Percentiles rank a stretch among this genome's conserved stretches.
Evolutionary conservation across 2,797 vertebrate species (phyloP).

Genomic region (Schizopygopsis pylzovi): DNA sequence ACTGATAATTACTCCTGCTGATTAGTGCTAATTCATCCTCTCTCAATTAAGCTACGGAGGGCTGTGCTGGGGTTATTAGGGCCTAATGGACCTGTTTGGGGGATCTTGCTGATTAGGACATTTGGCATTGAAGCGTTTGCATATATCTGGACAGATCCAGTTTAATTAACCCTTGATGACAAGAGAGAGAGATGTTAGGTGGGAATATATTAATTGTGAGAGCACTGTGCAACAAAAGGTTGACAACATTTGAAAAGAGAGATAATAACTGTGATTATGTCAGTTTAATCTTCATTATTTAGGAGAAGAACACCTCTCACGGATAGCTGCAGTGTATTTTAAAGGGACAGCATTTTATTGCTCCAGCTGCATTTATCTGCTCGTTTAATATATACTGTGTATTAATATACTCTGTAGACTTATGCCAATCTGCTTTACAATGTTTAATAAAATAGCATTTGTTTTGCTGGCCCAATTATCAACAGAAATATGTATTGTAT

Average conservation of each 20-base stretch:
- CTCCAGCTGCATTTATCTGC: no score
- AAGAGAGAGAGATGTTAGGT: neutral
- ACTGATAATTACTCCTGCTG: conserved; percentile 70
- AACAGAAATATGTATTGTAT: neutral
- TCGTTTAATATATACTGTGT: neutral
- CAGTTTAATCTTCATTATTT: conserved; percentile 15
- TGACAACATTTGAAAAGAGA: neutral
- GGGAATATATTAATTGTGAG: neutral
- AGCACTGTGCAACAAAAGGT: conserved; percentile 21
- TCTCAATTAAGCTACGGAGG: conserved; percentile 69
- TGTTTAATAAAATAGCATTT: neutral
- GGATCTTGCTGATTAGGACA: conserved; percentile 74
- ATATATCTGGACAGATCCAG: conserved; percentile 9
- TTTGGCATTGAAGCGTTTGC: conserved; percentile 70
- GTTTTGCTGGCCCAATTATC: neutral
- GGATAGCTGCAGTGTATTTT: neutral
- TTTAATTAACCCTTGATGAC: conserved; percentile 32
- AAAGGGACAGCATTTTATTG: neutral
- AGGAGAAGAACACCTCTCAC: neutral
- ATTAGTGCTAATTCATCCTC: conserved; percentile 74
- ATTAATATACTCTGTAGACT: neutral
- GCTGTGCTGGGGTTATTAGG: conserved; percentile 71
- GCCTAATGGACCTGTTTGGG: conserved; percentile 72
- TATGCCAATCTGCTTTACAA: no score
- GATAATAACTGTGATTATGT: neutral